Conservation (phyloP, 1,140 invertebrate species). For the Philaenus spumarius region DNA sequence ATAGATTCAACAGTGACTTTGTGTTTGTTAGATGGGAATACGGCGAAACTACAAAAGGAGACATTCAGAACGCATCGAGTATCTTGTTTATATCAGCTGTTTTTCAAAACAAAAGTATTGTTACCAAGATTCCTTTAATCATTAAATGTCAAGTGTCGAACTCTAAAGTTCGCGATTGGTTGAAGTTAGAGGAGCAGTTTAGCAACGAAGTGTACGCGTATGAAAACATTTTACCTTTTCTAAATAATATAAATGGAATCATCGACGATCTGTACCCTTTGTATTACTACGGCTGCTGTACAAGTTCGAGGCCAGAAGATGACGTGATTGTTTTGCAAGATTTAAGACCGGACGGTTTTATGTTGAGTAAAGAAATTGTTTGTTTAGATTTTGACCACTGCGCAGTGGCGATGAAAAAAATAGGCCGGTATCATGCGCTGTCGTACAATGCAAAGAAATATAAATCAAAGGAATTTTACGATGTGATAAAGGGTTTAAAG, state of each 20-base stretch:
- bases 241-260: background rate
- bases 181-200: conserved; percentile 19
- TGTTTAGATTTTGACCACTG: conserved; percentile 32
- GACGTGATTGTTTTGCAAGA: conserved; percentile 37
- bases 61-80: too few relatives aligned
- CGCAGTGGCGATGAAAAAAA: conserved; percentile 31
- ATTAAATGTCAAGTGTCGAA: background rate
- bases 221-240: conserved; percentile 18
- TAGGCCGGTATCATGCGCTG: conserved; percentile 39
- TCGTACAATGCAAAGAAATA: conserved; percentile 36
- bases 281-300: conserved; percentile 20
- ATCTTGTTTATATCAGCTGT: too few relatives aligned
- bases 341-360: conserved; percentile 22
- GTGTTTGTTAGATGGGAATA: too few relatives aligned
- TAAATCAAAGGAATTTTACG: conserved; percentile 30
- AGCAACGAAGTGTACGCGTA: conserved; percentile 26
- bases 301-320: conserved; percentile 1
- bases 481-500: conserved; percentile 26
- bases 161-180: background rate
- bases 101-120: too few relatives aligned
- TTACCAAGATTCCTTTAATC: background rate
- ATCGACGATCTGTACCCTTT: conserved; percentile 13
- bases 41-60: too few relatives aligned
- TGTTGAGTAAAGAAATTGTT: background rate
- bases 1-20: too few relatives aligned